phyloP scores from a whole-genome alignment of 2,113 vertebrate species.

The Serilophus lunatus region DNA sequence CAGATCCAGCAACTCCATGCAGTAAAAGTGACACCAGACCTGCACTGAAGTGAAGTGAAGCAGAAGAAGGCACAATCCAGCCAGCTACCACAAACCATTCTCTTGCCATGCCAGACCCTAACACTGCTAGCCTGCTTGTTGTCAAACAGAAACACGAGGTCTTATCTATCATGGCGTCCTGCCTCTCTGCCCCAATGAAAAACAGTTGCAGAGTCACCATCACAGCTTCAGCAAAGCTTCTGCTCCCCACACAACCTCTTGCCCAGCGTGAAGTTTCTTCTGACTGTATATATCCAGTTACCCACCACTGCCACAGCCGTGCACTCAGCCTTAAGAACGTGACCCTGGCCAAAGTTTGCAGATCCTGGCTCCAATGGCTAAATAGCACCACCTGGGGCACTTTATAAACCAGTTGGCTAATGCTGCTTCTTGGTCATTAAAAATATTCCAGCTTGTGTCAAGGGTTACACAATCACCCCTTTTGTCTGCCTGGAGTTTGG shows the following conservation, averaged over 20 bases:
- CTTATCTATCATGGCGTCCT: not conserved
- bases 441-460: not conserved
- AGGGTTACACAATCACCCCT: not conserved
- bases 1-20: not conserved
- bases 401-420: not conserved
- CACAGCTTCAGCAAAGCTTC: not conserved
- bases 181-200: not conserved
- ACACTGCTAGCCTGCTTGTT: not conserved
- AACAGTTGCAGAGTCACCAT: not conserved
- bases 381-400: constrained; percentile 7
- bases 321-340: not conserved
- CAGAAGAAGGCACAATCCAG: not conserved
- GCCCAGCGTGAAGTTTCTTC: not conserved
- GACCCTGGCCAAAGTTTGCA: not conserved
- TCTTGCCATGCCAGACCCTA: not conserved
- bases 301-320: not conserved
- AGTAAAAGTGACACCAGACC: not conserved
- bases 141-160: not conserved
- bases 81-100: not conserved
- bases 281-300: not conserved
- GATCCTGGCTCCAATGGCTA: not conserved
- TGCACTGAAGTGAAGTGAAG: not conserved
- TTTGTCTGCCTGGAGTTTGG: constrained; percentile 10
- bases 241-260: not conserved
- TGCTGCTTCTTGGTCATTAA: not conserved